phyloP scores from a whole-genome alignment of 2,888 invertebrate genomes.

The Parnassius apollo region DNA sequence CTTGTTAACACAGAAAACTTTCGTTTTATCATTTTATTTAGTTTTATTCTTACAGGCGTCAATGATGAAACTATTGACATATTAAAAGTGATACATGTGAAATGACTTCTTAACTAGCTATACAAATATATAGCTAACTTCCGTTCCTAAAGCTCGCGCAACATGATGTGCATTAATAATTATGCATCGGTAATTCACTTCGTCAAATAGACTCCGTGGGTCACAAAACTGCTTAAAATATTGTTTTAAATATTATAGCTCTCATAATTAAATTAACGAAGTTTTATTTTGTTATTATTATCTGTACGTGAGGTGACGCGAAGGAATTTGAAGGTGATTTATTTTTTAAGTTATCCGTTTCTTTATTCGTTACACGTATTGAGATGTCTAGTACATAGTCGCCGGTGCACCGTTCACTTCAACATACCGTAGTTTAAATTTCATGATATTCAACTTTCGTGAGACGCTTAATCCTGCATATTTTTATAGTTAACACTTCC shows the following conservation, averaged over 20 bases:
- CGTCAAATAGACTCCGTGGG: neutral
- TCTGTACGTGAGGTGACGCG: conserved; percentile 15
- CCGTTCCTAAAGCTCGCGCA: conserved; percentile 41
- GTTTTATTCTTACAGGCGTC: too few species aligned
- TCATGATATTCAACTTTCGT: conserved; percentile 39
- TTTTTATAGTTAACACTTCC: conserved; percentile 12
- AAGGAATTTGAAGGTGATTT: conserved; percentile 26
- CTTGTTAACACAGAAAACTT: too few species aligned
- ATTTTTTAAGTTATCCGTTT: conserved; percentile 28
- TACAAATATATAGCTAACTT: conserved; percentile 44
- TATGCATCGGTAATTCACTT: neutral
- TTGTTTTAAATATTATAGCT: neutral
- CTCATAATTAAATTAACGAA: neutral
- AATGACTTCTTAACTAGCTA: conserved; percentile 35
- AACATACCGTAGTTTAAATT: conserved; percentile 36
- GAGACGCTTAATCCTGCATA: conserved; percentile 23
- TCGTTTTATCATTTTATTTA: too few species aligned
- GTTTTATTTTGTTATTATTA: conserved; percentile 7
- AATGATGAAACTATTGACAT: neutral
- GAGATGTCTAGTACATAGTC: conserved; percentile 29
- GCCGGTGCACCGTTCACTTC: conserved; percentile 38
- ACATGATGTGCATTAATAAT: conserved; percentile 36
- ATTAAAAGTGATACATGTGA: neutral
- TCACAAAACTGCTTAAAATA: neutral
- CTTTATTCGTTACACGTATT: conserved; percentile 28